Evolutionary conservation across 2,797 vertebrate genomes (phyloP).

Genomic region (Fratercula arctica): DNA sequence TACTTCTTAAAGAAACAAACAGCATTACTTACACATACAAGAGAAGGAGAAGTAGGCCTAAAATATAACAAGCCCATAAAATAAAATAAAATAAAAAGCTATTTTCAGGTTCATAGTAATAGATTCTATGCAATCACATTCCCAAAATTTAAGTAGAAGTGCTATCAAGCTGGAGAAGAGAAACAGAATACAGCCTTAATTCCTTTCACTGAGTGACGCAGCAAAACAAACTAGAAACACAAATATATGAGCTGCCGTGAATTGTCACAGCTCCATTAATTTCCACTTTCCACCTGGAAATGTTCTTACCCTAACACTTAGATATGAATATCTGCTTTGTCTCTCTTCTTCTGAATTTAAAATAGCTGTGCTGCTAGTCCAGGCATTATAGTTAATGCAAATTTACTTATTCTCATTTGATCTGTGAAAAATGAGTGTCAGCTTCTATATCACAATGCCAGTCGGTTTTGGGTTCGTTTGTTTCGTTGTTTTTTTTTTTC

Average conservation of each 20-base stretch:
- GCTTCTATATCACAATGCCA: not conserved
- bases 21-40: not conserved
- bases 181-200: slow-evolving; percentile 18
- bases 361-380: slow-evolving; percentile 1
- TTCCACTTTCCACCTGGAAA: slow-evolving; percentile 25
- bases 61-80: not conserved
- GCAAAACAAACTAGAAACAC: slow-evolving; percentile 36
- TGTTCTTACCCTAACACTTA: not conserved
- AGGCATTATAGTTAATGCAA: slow-evolving; percentile 22
- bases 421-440: slow-evolving; percentile 18
- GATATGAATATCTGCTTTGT: not conserved
- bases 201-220: slow-evolving; percentile 5
- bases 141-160: not conserved
- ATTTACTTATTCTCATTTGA: slow-evolving; percentile 44
- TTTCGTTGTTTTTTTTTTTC: not conserved
- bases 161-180: not conserved
- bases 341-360: slow-evolving; percentile 21
- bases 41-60: not conserved
- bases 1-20: not conserved
- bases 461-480: not conserved
- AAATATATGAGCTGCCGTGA: not conserved
- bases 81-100: not conserved
- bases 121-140: not conserved
- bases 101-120: not conserved
- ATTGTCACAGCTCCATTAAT: slow-evolving; percentile 33